phyloP scores from a whole-genome alignment of 2,797 vertebrate genomes.

The Chloroceryle inda region DNA sequence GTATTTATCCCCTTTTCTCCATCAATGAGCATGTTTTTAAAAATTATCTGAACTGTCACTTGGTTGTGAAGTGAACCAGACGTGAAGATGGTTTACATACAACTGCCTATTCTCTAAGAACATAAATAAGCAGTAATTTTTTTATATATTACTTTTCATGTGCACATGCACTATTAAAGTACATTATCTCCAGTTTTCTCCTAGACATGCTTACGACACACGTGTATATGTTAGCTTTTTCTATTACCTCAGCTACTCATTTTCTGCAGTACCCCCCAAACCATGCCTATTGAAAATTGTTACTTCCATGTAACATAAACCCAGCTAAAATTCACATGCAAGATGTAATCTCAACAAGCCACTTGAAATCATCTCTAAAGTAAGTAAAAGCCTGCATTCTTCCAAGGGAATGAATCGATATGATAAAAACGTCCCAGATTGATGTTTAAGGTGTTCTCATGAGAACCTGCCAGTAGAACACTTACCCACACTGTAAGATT shows the following conservation, averaged over 20 bases:
- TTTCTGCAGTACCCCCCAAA: conserved; percentile 57
- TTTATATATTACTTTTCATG: neutral
- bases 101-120: neutral
- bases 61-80: neutral
- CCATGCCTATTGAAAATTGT: conserved; percentile 71
- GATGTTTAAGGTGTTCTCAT: conserved; percentile 74
- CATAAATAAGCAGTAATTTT: neutral
- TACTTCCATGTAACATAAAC: conserved; percentile 71
- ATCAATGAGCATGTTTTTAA: neutral
- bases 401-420: conserved; percentile 76
- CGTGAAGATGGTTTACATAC: neutral
- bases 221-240: neutral
- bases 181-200: neutral
- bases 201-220: neutral
- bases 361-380: conserved; percentile 78
- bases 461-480: conserved; percentile 76
- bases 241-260: conserved; percentile 46
- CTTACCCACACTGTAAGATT: conserved; percentile 71
- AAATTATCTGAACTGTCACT: neutral
- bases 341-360: conserved; percentile 81
- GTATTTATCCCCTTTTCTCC: neutral
- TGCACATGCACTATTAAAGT: neutral
- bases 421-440: conserved; percentile 76
- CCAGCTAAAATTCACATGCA: conserved; percentile 72
- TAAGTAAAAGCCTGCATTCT: conserved; percentile 79